A percentile compares a stretch with the other conserved stretches of the same genome.
Conservation (phyloP, 2,113 vertebrate species). For the Pedetes capensis region DNA sequence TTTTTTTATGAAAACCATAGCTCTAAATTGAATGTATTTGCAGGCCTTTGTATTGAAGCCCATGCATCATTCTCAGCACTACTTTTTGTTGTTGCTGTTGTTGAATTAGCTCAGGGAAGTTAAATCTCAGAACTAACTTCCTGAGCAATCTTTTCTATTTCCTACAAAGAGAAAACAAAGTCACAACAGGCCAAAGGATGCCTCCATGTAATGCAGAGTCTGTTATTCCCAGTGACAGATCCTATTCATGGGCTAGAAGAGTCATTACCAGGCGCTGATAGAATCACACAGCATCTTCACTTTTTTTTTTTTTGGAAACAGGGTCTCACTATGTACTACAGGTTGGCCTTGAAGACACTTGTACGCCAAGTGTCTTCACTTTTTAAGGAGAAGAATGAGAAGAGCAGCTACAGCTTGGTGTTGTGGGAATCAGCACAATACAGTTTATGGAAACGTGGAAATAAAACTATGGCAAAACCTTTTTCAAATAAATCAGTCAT, state of each 20-base stretch:
- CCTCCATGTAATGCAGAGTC: background rate
- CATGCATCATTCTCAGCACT: background rate
- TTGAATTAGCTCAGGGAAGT: background rate
- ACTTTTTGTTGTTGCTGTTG: background rate
- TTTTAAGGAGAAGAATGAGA: background rate
- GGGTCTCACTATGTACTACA: background rate
- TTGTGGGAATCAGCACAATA: background rate
- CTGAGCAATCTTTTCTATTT: background rate
- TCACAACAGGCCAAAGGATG: background rate
- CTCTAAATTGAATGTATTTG: conserved; percentile 13
- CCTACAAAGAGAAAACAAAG: background rate
- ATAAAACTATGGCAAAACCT: background rate
- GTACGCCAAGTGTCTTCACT: background rate
- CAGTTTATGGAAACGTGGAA: background rate
- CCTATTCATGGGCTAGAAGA: too few relatives aligned
- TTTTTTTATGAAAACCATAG: conserved; percentile 57
- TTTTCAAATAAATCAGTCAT: background rate
- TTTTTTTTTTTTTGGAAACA: background rate
- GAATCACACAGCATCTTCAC: background rate
- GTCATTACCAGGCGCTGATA: background rate
- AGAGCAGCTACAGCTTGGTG: background rate
- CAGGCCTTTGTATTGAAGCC: background rate
- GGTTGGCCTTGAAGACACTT: background rate
- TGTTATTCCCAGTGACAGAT: background rate
- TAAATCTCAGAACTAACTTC: conserved; percentile 11